Percentiles rank a stretch among this genome's conserved stretches.
phyloP scores from a whole-genome alignment of 2,113 vertebrate genomes.

The Pangasianodon hypophthalmus region DNA sequence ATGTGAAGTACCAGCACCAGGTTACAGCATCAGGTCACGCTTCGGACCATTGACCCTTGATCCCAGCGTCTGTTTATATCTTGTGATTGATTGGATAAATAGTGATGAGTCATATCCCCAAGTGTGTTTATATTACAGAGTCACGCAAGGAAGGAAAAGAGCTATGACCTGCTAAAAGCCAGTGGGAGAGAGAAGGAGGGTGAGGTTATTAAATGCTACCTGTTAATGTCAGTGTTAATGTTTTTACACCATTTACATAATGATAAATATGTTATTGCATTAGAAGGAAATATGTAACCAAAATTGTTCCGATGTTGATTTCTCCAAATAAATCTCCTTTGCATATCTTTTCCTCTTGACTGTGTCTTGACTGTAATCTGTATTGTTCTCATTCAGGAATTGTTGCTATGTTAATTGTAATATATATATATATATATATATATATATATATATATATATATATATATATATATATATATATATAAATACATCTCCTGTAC shows the following conservation, averaged over 20 bases:
- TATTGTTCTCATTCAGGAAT: not conserved
- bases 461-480: not conserved
- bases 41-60: conserved; percentile 66
- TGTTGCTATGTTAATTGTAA: not conserved
- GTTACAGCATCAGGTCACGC: conserved; percentile 28
- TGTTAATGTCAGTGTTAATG: not conserved
- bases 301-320: not conserved
- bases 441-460: not conserved
- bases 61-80: conserved; percentile 74
- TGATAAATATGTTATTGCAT: not conserved
- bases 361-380: not conserved
- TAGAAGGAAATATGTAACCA: not conserved
- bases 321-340: not conserved
- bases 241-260: not conserved
- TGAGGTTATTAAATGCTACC: not conserved
- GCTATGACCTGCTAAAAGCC: conserved; percentile 74
- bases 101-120: conserved; percentile 75
- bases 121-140: conserved; percentile 73
- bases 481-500: not conserved
- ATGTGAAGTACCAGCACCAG: conserved; percentile 31
- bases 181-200: conserved; percentile 67
- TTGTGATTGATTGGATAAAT: conserved; percentile 74
- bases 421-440: not conserved
- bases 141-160: conserved; percentile 80
- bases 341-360: not conserved